Percentiles rank a stretch among this genome's conserved stretches.
Evolutionary conservation across 2,888 invertebrate species (phyloP).

Genomic region (Monopis laevigella): DNA sequence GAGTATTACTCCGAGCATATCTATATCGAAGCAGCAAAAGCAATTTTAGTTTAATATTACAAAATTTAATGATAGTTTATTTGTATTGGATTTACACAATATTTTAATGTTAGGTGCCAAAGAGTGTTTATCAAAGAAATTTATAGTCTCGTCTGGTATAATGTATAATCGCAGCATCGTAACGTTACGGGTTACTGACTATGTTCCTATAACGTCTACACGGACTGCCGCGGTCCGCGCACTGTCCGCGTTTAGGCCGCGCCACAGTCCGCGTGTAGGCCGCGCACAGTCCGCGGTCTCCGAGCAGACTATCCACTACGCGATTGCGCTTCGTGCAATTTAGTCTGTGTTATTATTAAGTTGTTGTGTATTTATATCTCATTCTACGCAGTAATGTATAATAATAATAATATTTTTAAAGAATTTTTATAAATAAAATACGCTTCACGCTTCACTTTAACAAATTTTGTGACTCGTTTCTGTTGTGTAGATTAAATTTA

Average conservation of each 20-base stretch:
- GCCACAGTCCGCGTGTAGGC: slow-evolving; percentile 16
- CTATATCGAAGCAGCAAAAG: slow-evolving; percentile 5
- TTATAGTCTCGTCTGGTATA: slow-evolving; percentile 43
- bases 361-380: slow-evolving; percentile 66
- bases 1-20: slow-evolving; percentile 10
- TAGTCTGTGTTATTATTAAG: slow-evolving; percentile 65
- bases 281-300: slow-evolving; percentile 53
- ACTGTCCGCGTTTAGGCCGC: slow-evolving; percentile 3
- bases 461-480: slow-evolving; percentile 63
- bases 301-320: slow-evolving; percentile 63
- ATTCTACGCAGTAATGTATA: slow-evolving; percentile 62
- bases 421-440: slow-evolving; percentile 50
- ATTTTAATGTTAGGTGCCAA: slow-evolving; percentile 54
- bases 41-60: slow-evolving; percentile 7
- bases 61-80: slow-evolving; percentile 1
- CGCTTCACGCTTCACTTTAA: slow-evolving; percentile 65
- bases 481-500: slow-evolving; percentile 67
- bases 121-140: slow-evolving; percentile 64
- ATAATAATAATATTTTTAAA: slow-evolving; percentile 64
- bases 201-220: slow-evolving; percentile 62
- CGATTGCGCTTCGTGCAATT: slow-evolving; percentile 63
- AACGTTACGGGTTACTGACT: slow-evolving; percentile 62
- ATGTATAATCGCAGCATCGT: too few relatives aligned
- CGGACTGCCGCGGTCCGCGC: neutral
- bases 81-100: slow-evolving; percentile 8